Evolutionary conservation across 1,140 invertebrate species (phyloP), one percentile per base, ranked within the genome.

Genomic region (Batillaria attramentaria): DNA sequence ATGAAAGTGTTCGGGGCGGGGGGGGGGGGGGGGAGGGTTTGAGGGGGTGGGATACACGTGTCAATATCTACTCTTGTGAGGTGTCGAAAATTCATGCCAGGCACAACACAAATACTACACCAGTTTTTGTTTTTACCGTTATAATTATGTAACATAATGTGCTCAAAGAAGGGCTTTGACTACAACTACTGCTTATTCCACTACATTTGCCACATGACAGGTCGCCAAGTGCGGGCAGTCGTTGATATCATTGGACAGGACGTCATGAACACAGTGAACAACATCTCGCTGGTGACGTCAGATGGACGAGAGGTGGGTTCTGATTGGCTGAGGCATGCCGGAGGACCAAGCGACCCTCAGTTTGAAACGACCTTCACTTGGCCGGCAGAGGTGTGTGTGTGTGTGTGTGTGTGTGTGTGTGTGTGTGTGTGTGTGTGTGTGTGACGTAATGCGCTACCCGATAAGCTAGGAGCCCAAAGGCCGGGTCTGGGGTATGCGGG

Each of bases 251-350:
- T 74, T 5, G 72, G 72, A 18, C 46, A 46, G 31, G 72, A 74
- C 46, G 33, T 74, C 43, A 74, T 74, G 50, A 42, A 16, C 35
- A 41, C 13, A 6, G 4, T 60, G n/a, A 57, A 57, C 33, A 74
- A 74, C 72, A 37, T 74, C n/a, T 37, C 72, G 10, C 50, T 74
- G 4, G 72, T 74, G 72, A 74, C 72, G 72, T 74, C 72, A 74
- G 72, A 74, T 33, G 72, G 72, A 16, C 0, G 18, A 24, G 35
- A 57, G 35, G 31, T 74, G 43, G 46, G 31, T 35, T 37, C 28
- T 35, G 43, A 74, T n/a, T 74, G 72, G 72, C 43, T 74, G 50
- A n/a, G 72, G 20, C 72, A 43, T 18, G 54, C 46, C 8, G 72
- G 72, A 33, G 72, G 50, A 39, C 50, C 72, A n/a, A 31, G 3